Percentiles rank a stretch among this genome's conserved stretches.
These are phyloP conservation scores for Hippocampus mohnikei DNA, from an alignment of 2,113 vertebrate genomes.

Conservation along the genomic window DNA sequence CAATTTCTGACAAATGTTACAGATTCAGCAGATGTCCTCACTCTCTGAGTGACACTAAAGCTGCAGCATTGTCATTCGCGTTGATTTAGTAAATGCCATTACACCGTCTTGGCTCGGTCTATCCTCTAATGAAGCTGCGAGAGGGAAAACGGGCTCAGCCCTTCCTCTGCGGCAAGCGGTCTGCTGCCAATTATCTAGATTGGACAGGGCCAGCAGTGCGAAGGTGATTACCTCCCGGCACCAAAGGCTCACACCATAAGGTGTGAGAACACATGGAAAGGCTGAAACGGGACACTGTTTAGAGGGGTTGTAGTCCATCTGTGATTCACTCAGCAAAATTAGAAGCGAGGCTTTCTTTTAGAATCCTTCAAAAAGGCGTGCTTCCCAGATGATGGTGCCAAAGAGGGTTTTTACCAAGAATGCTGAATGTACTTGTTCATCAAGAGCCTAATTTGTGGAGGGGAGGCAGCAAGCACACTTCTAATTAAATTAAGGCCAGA, in stretches of 20 bases:
- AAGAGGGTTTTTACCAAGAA: slow-evolving; percentile 22
- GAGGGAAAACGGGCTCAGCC: slow-evolving; percentile 7
- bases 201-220: slow-evolving; percentile 41
- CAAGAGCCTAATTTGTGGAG: slow-evolving; percentile 14
- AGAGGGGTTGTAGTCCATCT: slow-evolving; percentile 27
- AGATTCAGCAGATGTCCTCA: background rate
- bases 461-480: slow-evolving; percentile 12
- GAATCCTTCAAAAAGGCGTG: slow-evolving; percentile 20
- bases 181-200: slow-evolving; percentile 65
- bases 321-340: slow-evolving; percentile 48
- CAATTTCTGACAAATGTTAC: background rate
- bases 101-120: slow-evolving; percentile 4
- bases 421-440: slow-evolving; percentile 16
- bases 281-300: slow-evolving; percentile 47
- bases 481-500: slow-evolving; percentile 20
- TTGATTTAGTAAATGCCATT: slow-evolving; percentile 19
- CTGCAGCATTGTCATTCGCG: background rate
- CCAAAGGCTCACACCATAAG: slow-evolving; percentile 47
- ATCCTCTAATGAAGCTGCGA: slow-evolving; percentile 36
- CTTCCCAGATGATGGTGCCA: background rate
- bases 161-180: slow-evolving; percentile 42
- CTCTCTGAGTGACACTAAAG: slow-evolving; percentile 7
- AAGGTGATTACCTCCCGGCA: slow-evolving; percentile 52
- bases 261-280: slow-evolving; percentile 49
- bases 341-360: slow-evolving; percentile 11